These are phyloP conservation scores for Petrocephalus schoutedeni DNA, from an alignment of 2,797 vertebrate genomes.

Conservation along the genomic window DNA sequence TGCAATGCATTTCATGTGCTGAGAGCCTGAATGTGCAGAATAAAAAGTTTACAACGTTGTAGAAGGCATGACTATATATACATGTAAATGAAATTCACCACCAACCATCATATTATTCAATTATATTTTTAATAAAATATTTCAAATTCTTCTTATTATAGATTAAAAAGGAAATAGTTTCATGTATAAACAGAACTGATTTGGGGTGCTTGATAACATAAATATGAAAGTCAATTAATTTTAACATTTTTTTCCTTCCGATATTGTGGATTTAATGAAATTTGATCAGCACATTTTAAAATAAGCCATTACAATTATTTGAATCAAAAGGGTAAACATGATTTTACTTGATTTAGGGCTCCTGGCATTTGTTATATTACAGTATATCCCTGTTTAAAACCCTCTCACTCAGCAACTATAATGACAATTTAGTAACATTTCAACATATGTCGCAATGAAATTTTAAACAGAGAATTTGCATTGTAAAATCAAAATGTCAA, in stretches of 20 bases:
- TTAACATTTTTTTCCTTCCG: constrained; percentile 48
- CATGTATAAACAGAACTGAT: neutral
- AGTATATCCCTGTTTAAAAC: constrained; percentile 59
- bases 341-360: constrained; percentile 59
- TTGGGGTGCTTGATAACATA: constrained; percentile 48
- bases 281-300: constrained; percentile 72
- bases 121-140: neutral
- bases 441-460: constrained; percentile 42
- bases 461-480: neutral
- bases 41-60: neutral
- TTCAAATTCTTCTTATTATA: neutral
- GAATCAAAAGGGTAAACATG: constrained; percentile 70
- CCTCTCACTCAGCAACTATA: constrained; percentile 56
- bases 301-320: constrained; percentile 74
- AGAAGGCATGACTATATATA: neutral
- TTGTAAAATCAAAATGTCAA: neutral
- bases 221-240: constrained; percentile 67
- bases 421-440: constrained; percentile 42
- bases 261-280: constrained; percentile 59
- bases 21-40: neutral
- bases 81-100: neutral
- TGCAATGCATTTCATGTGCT: neutral
- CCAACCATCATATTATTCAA: neutral
- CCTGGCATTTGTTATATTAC: constrained; percentile 65
- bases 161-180: neutral